These are phyloP conservation scores for Pangasius krempfi DNA, from an alignment of 2,797 vertebrate species.

Conservation along the genomic window DNA sequence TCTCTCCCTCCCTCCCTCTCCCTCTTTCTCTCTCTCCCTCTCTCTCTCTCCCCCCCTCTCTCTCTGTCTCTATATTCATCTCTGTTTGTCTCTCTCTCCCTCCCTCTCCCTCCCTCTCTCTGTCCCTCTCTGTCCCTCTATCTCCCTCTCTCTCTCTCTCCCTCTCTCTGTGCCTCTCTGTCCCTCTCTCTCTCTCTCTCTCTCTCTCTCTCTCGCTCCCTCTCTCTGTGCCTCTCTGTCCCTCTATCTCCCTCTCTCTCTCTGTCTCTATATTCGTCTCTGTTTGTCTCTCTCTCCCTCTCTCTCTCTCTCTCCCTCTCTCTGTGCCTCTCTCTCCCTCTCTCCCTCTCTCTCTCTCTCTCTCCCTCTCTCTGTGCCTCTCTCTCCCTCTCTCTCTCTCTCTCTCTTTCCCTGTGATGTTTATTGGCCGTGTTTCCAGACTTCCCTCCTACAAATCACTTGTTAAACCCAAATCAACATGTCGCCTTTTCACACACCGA, in stretches of 20 bases:
- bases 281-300: not conserved
- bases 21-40: not conserved
- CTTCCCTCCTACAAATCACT: slow-evolving; percentile 80
- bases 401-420: slow-evolving; percentile 63
- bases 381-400: too few relatives aligned
- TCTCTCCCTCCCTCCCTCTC: not conserved
- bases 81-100: too few relatives aligned
- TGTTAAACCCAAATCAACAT: slow-evolving; percentile 80
- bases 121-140: too few relatives aligned
- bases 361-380: not conserved
- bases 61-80: too few relatives aligned
- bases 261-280: not conserved
- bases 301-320: not conserved
- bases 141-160: too few relatives aligned
- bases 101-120: too few relatives aligned
- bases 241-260: not conserved
- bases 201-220: not conserved
- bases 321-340: not conserved
- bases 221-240: not conserved
- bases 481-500: slow-evolving; percentile 73
- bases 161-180: too few relatives aligned
- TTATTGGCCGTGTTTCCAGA: slow-evolving; percentile 79
- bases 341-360: not conserved
- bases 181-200: not conserved
- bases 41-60: not conserved